Evolutionary conservation across 2,113 vertebrate species (phyloP).

Genomic region (Laterallus jamaicensis): DNA sequence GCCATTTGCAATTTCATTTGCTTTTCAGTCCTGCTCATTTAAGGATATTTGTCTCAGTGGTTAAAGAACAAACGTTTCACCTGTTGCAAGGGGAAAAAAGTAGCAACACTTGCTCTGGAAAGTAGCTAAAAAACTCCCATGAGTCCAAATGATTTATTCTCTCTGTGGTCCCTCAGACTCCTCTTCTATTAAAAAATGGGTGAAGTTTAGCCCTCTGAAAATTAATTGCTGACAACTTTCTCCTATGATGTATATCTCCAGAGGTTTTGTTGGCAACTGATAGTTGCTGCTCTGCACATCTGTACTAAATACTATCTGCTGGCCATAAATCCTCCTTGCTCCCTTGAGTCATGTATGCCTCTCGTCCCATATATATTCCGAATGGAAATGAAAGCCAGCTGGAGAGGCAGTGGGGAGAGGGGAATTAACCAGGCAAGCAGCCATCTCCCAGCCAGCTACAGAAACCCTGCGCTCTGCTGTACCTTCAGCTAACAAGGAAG

Average conservation of each 20-base stretch:
- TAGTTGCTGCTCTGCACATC: constrained; percentile 55
- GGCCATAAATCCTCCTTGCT: constrained; percentile 38
- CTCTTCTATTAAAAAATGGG: constrained; percentile 59
- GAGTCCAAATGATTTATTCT: constrained; percentile 41
- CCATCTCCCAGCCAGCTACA: not conserved
- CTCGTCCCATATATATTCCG: not conserved
- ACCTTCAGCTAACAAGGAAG: not conserved
- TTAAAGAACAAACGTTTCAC: not conserved
- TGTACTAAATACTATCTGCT: constrained; percentile 9
- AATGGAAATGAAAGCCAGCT: not conserved
- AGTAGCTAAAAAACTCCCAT: not conserved
- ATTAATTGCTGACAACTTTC: constrained; percentile 61
- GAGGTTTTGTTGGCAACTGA: constrained; percentile 47
- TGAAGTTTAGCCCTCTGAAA: constrained; percentile 55
- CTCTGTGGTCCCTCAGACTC: constrained; percentile 30
- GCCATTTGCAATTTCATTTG: not conserved
- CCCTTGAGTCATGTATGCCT: not conserved
- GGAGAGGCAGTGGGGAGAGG: not conserved
- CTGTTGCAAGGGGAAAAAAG: not conserved
- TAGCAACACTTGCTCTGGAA: not conserved
- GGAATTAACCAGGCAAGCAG: not conserved
- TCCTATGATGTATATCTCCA: constrained; percentile 34
- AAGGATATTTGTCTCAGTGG: not conserved
- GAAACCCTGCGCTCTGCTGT: not conserved
- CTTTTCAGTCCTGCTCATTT: not conserved